Conservation (phyloP, 2,113 vertebrate genomes). For the Mola mola region DNA sequence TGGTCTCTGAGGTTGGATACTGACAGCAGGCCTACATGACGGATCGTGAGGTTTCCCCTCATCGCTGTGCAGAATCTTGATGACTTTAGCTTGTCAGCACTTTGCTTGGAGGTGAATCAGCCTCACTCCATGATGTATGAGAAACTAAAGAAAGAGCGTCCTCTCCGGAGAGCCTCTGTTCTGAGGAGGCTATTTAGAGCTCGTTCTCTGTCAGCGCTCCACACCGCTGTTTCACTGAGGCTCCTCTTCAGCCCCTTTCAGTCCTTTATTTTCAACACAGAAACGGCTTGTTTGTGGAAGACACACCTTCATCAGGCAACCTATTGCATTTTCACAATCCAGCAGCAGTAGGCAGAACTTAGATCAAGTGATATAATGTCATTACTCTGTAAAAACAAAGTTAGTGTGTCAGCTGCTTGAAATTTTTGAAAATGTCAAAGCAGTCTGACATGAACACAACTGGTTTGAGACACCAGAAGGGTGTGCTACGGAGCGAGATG, state of each 20-base stretch:
- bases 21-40: slow-evolving; percentile 9
- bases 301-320: too few relatives aligned
- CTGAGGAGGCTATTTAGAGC: slow-evolving; percentile 50
- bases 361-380: too few relatives aligned
- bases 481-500: too few relatives aligned
- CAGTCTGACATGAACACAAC: too few relatives aligned
- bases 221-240: neutral
- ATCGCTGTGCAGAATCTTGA: slow-evolving; percentile 25
- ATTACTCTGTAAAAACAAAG: too few relatives aligned
- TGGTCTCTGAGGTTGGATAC: slow-evolving; percentile 6
- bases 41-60: slow-evolving; percentile 28
- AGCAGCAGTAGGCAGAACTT: too few relatives aligned
- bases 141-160: slow-evolving; percentile 30
- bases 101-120: slow-evolving; percentile 35
- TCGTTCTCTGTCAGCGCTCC: slow-evolving; percentile 4
- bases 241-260: slow-evolving; percentile 1
- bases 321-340: too few relatives aligned
- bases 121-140: slow-evolving; percentile 38
- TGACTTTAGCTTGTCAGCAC: slow-evolving; percentile 44
- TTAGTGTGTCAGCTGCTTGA: too few relatives aligned
- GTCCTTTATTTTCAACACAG: slow-evolving; percentile 4
- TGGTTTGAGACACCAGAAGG: too few relatives aligned
- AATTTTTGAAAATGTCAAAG: too few relatives aligned
- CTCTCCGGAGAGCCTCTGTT: slow-evolving; percentile 39
- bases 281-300: too few relatives aligned